Percentiles rank a stretch among this genome's conserved stretches.
Evolutionary conservation across 2,888 invertebrate genomes (phyloP).

Genomic region (Teinopalpus imperialis): DNA sequence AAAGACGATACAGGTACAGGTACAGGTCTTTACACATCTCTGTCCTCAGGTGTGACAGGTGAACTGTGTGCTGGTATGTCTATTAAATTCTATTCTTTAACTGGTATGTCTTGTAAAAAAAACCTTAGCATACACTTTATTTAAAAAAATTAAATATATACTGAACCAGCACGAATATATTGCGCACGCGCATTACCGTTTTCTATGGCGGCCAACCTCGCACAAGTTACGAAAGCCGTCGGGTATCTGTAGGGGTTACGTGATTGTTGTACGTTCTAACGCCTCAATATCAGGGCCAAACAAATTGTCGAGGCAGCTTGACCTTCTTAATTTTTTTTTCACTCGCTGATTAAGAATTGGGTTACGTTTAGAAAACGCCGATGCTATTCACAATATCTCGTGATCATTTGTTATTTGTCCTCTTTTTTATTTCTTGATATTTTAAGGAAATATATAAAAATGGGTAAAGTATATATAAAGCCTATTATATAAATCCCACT

Average conservation of each 20-base stretch:
- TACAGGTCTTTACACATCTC: too few species aligned
- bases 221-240: slow-evolving; percentile 27
- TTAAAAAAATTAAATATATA: too few species aligned
- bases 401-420: background rate
- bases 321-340: slow-evolving; percentile 41
- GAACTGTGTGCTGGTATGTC: too few species aligned
- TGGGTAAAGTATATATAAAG: too few species aligned
- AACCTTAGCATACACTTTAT: too few species aligned
- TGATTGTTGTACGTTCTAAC: slow-evolving; percentile 35
- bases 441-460: too few species aligned
- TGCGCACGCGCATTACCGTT: background rate
- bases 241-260: slow-evolving; percentile 21
- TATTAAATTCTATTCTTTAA: too few species aligned
- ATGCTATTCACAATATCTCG: slow-evolving; percentile 5
- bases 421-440: background rate
- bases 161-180: background rate
- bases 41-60: too few species aligned
- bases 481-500: too few species aligned
- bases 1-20: too few species aligned
- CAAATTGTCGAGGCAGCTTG: slow-evolving; percentile 40
- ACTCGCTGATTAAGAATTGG: slow-evolving; percentile 6
- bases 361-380: slow-evolving; percentile 11
- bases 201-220: slow-evolving; percentile 23
- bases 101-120: too few species aligned
- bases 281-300: slow-evolving; percentile 49